phyloP scores from a whole-genome alignment of 1,140 invertebrate genomes.

The Vollenhovia emeryi region DNA sequence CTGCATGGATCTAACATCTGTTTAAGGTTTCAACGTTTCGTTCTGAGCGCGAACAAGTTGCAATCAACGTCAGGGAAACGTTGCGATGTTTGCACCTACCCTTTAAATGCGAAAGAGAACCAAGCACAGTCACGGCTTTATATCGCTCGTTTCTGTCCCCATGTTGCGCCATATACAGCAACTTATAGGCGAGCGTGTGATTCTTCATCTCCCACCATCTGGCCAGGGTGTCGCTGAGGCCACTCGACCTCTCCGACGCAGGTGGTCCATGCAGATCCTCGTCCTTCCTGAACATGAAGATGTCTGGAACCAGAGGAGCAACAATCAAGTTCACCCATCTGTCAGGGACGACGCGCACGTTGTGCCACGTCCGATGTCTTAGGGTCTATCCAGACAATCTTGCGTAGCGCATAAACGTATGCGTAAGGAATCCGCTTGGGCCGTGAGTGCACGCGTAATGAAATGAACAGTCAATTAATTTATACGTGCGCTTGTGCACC shows the following conservation, averaged over 20 bases:
- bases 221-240: constrained; percentile 71
- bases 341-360: not conserved
- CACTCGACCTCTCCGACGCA: constrained; percentile 62
- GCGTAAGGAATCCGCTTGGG: too few relatives aligned
- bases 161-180: constrained; percentile 77
- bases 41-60: not conserved
- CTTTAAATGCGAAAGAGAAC: constrained; percentile 80
- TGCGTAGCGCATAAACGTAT: too few relatives aligned
- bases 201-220: constrained; percentile 81
- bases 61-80: not conserved
- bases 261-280: constrained; percentile 73
- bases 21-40: not conserved
- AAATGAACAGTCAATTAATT: too few relatives aligned
- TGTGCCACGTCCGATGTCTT: too few relatives aligned
- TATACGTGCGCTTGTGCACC: too few relatives aligned
- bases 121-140: constrained; percentile 78
- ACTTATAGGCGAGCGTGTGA: constrained; percentile 74
- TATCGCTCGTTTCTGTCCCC: constrained; percentile 73
- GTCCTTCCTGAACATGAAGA: constrained; percentile 74
- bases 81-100: constrained; percentile 67
- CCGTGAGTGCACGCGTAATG: too few relatives aligned
- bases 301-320: constrained; percentile 69
- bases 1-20: not conserved
- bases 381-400: too few relatives aligned
- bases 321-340: not conserved